phyloP scores from a whole-genome alignment of 2,888 invertebrate genomes.

The Drosophila macrospina region DNA sequence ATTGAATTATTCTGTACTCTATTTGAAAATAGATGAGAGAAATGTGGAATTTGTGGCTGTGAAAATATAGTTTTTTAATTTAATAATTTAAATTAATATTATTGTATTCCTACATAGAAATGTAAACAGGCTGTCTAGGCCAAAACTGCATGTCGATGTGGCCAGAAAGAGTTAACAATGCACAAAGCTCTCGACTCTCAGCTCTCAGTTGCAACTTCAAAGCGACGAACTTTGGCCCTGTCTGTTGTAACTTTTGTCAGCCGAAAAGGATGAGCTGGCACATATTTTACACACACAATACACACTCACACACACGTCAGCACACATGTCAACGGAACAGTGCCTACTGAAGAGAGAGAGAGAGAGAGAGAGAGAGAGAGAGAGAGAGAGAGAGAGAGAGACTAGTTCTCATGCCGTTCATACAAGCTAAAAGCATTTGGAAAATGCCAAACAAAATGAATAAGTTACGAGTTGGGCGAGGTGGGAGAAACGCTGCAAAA shows the following conservation, averaged over 20 bases:
- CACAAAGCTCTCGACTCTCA: constrained; percentile 3
- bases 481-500: constrained; percentile 1
- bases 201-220: constrained; percentile 5
- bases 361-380: no score
- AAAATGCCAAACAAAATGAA: constrained; percentile 19
- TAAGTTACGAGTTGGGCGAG: constrained; percentile 18
- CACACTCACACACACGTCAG: background rate
- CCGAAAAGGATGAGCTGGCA: constrained; percentile 5
- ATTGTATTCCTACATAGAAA: background rate
- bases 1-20: constrained; percentile 7
- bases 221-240: constrained; percentile 4
- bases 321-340: constrained; percentile 5
- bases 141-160: background rate
- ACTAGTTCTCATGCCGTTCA: constrained; percentile 8
- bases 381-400: no score
- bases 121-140: no score
- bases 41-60: no score
- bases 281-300: constrained; percentile 15
- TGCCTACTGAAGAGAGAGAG: no score
- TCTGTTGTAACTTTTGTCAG: constrained; percentile 2
- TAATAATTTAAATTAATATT: background rate
- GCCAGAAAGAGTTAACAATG: constrained; percentile 1
- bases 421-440: constrained; percentile 19
- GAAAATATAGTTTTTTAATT: background rate
- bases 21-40: background rate